These are phyloP conservation scores for Engystomops pustulosus DNA, from an alignment of 2,113 vertebrate species.

Conservation along the genomic window DNA sequence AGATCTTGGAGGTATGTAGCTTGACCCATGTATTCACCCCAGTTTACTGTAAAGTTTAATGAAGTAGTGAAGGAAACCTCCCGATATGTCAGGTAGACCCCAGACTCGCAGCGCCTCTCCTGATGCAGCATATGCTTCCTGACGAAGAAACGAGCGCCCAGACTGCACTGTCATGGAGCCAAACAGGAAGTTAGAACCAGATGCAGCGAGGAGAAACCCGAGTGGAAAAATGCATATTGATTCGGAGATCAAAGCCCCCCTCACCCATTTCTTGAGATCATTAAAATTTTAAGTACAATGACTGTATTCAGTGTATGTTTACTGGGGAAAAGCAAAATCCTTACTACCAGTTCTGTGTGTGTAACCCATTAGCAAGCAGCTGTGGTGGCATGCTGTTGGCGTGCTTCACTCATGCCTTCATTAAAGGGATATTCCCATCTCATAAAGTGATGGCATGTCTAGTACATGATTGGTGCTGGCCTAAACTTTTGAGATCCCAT, in stretches of 20 bases:
- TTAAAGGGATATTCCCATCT: neutral
- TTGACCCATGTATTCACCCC: no score
- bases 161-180: slow-evolving; percentile 25
- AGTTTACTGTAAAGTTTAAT: no score
- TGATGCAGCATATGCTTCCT: slow-evolving; percentile 25
- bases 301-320: slow-evolving; percentile 5
- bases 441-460: no score
- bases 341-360: neutral
- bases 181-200: slow-evolving; percentile 36
- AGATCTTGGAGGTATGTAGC: neutral
- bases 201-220: slow-evolving; percentile 3
- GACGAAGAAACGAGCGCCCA: neutral
- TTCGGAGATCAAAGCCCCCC: slow-evolving; percentile 22
- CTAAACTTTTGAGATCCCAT: no score
- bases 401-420: neutral
- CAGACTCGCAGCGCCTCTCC: neutral
- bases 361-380: neutral
- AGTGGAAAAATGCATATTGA: slow-evolving; percentile 23
- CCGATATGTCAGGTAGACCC: neutral
- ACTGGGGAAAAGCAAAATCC: neutral
- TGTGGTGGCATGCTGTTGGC: neutral
- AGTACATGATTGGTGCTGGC: no score
- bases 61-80: no score
- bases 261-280: slow-evolving; percentile 27
- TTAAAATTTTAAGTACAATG: slow-evolving; percentile 26